These are phyloP conservation scores for Aspidoscelis tigris DNA, from an alignment of 2,113 vertebrate species.

Conservation along the genomic window DNA sequence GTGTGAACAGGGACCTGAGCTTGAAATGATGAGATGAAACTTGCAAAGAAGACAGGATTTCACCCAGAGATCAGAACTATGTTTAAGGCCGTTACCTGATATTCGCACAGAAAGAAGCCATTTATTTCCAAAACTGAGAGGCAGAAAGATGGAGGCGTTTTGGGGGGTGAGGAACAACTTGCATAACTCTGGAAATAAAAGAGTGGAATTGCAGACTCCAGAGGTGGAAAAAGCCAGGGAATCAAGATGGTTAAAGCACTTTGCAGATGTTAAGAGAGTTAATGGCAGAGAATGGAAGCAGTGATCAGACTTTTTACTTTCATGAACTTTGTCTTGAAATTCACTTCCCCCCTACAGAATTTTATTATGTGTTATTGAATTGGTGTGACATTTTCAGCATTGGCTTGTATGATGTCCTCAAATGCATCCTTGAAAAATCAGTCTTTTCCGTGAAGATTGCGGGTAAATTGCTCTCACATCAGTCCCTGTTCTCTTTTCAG, in stretches of 20 bases:
- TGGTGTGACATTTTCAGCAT: not conserved
- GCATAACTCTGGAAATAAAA: not conserved
- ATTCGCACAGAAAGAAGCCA: not conserved
- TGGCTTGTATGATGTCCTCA: too few relatives aligned
- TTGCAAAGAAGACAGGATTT: not conserved
- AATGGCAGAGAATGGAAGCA: not conserved
- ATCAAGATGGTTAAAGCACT: conserved; percentile 6
- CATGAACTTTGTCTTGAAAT: too few relatives aligned
- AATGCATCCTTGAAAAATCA: not conserved
- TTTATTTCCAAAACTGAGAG: conserved; percentile 4
- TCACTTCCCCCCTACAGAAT: not conserved
- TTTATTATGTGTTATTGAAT: not conserved
- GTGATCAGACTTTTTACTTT: too few relatives aligned
- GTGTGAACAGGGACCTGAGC: too few relatives aligned
- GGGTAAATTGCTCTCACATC: not conserved
- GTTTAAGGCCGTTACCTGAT: not conserved
- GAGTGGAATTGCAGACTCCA: conserved; percentile 4
- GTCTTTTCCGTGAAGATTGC: not conserved
- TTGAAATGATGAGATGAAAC: not conserved
- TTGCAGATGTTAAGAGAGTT: conserved; percentile 24
- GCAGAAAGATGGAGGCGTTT: not conserved
- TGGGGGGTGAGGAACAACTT: fast-evolving
- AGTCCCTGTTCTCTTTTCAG: not conserved
- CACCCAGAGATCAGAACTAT: conserved; percentile 39
- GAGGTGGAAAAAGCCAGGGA: conserved; percentile 14